Conservation (phyloP, 2,888 invertebrate species). For the Lypha dubia region DNA sequence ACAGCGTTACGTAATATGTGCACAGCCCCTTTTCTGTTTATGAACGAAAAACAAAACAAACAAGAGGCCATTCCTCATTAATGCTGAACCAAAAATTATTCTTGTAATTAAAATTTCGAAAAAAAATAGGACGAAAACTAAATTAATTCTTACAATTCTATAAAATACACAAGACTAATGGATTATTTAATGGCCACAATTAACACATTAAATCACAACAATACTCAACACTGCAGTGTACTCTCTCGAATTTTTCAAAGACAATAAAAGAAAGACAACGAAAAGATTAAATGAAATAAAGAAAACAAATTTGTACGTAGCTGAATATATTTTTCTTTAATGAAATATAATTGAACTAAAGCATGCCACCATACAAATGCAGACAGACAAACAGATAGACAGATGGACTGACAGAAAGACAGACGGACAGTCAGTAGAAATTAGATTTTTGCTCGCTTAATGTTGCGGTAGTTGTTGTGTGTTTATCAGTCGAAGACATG, state of each 20-base stretch:
- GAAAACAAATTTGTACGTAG: slow-evolving; percentile 33
- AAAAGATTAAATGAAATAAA: slow-evolving; percentile 29
- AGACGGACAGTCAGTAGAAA: slow-evolving; percentile 9
- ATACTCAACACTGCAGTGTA: not conserved
- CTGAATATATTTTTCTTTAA: slow-evolving; percentile 38
- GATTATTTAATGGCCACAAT: slow-evolving; percentile 49
- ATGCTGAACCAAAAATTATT: not conserved
- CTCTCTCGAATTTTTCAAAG: too few relatives aligned
- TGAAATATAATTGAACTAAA: slow-evolving; percentile 49
- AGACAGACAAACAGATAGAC: too few relatives aligned
- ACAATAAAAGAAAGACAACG: not conserved
- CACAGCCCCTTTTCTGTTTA: too few relatives aligned
- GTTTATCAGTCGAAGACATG: slow-evolving; percentile 14
- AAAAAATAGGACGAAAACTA: not conserved
- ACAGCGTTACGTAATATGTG: too few relatives aligned
- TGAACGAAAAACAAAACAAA: too few relatives aligned
- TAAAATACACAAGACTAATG: slow-evolving; percentile 37
- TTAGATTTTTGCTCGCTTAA: slow-evolving; percentile 17
- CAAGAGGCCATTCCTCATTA: not conserved
- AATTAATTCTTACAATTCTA: slow-evolving; percentile 21
- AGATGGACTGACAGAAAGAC: too few relatives aligned
- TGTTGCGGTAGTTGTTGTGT: slow-evolving; percentile 3
- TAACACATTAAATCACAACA: slow-evolving; percentile 52
- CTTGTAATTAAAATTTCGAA: not conserved
- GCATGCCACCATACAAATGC: slow-evolving; percentile 50